These are phyloP conservation scores for Conopomorpha cramerella DNA, from an alignment of 1,140 invertebrate genomes.

Conservation along the genomic window DNA sequence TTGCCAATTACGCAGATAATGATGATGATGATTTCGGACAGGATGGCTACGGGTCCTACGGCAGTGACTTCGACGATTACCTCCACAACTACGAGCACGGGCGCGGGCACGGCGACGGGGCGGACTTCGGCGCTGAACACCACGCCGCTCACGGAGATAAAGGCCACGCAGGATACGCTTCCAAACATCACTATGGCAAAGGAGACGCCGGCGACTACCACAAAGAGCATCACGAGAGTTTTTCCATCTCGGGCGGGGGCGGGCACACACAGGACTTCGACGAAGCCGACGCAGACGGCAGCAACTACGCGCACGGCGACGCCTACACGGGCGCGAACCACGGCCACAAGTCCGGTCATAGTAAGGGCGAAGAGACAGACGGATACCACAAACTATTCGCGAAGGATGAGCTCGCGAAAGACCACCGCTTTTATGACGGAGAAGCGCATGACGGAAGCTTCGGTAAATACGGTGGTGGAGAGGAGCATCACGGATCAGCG, in stretches of 20 bases:
- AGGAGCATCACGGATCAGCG: constrained; percentile 47
- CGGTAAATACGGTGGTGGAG: constrained; percentile 56
- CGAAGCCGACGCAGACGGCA: constrained; percentile 26
- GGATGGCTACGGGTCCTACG: constrained; percentile 4
- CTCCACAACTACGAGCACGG: constrained; percentile 23
- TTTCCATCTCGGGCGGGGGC: constrained; percentile 16
- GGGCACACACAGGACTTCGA: constrained; percentile 26
- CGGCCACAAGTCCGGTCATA: constrained; percentile 65
- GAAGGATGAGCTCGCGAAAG: constrained; percentile 73
- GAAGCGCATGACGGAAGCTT: constrained; percentile 63
- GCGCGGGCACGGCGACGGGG: constrained; percentile 25
- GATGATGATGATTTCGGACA: not conserved
- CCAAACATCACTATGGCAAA: constrained; percentile 26
- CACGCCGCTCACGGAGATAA: constrained; percentile 33
- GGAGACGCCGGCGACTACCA: constrained; percentile 34
- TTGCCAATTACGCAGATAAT: constrained; percentile 18
- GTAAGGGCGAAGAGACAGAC: constrained; percentile 66
- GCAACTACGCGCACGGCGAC: constrained; percentile 48
- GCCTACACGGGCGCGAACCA: constrained; percentile 68
- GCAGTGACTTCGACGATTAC: constrained; percentile 28
- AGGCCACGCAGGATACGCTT: constrained; percentile 45
- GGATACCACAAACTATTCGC: constrained; percentile 71
- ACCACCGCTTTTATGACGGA: constrained; percentile 71
- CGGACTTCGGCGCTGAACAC: constrained; percentile 25
- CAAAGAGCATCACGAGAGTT: constrained; percentile 36